Evolutionary conservation across 2,888 invertebrate species (phyloP), one percentile per base, ranked within the genome.

Genomic region (Stenchaetothrips biformis): DNA sequence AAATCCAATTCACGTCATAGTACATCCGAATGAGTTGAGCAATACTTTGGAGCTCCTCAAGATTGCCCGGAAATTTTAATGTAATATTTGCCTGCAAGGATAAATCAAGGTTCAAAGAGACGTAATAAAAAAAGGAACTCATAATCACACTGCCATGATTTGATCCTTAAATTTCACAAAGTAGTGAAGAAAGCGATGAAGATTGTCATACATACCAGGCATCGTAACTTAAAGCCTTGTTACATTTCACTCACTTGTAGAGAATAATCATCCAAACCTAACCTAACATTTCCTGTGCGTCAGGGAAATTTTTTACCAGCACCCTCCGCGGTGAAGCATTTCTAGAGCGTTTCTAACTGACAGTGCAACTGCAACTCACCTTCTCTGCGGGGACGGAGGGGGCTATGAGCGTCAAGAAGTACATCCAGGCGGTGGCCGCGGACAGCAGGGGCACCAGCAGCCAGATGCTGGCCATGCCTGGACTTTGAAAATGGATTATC

Each of bases 1-100:
- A 90, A 8, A 84, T 81, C 80, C 86, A 85, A 83, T 90, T 88
- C 62, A 88, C 85, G 49, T 86, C 83, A 82, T 88, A 87, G 83
- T 89, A 89, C 11, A 85, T 84, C 47, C 86, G 83, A 48, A 90
- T 85, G 4, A 86, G 80, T 9, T 82, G 81, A 0, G 88, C 85
- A 47, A 89, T 81, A 0, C 84, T 82, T 80, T 85, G 85, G 49
- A 89, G 83, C 62, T 89, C 88, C 47, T 86, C 86, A 2, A 89
- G 83, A 82, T 84, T 87, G 62, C 86, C 85, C 0, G 89, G 89
- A 83, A 89, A 89, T 79, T 84, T 85, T 53, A 89, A 80, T 59
- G 67, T 74, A 21, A 9, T 74, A 21, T 82, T 78, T 11, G 82
- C 82, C 85, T 86, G 82, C 11, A 83, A 83, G 27, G 27, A 62